Percentiles rank a stretch among this genome's conserved stretches.
Evolutionary conservation across 1,140 invertebrate species (phyloP).

Genomic region (Megathymus violae): DNA sequence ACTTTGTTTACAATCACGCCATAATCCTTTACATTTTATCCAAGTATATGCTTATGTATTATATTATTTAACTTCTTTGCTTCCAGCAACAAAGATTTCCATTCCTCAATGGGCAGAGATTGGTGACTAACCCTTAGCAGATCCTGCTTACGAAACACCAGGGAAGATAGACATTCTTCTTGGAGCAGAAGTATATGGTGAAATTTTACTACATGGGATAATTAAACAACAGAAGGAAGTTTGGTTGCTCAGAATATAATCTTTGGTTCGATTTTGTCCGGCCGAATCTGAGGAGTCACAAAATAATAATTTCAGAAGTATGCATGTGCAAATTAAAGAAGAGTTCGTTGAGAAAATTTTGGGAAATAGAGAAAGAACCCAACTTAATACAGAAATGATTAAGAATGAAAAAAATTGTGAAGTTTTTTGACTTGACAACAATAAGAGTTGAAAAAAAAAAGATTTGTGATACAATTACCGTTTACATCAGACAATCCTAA

Average conservation of each 20-base stretch:
- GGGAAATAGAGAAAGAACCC: constrained; percentile 50
- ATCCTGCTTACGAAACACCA: constrained; percentile 33
- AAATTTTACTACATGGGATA: constrained; percentile 39
- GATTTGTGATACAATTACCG: constrained; percentile 43
- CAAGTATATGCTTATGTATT: constrained; percentile 41
- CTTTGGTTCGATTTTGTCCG: constrained; percentile 42
- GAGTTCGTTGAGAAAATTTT: constrained; percentile 45
- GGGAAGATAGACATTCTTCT: constrained; percentile 43
- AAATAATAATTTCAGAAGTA: constrained; percentile 25
- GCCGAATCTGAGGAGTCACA: constrained; percentile 5
- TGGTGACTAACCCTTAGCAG: constrained; percentile 35
- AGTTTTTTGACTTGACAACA: too few species aligned
- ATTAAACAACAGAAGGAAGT: constrained; percentile 34
- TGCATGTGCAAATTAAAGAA: constrained; percentile 39
- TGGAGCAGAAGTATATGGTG: constrained; percentile 40
- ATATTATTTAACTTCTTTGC: constrained; percentile 32
- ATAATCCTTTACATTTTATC: constrained; percentile 15
- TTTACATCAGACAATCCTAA: constrained; percentile 39
- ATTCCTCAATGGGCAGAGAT: constrained; percentile 31
- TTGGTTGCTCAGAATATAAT: constrained; percentile 43
- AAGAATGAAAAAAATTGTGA: too few species aligned
- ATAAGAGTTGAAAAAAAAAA: too few species aligned
- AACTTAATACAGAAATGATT: too few species aligned
- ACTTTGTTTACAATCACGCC: constrained; percentile 28
- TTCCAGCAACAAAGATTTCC: constrained; percentile 32